Percentiles rank a stretch among this genome's conserved stretches.
Evolutionary conservation across 2,113 vertebrate genomes (phyloP).

Genomic region (Oncorhynchus tshawytscha): DNA sequence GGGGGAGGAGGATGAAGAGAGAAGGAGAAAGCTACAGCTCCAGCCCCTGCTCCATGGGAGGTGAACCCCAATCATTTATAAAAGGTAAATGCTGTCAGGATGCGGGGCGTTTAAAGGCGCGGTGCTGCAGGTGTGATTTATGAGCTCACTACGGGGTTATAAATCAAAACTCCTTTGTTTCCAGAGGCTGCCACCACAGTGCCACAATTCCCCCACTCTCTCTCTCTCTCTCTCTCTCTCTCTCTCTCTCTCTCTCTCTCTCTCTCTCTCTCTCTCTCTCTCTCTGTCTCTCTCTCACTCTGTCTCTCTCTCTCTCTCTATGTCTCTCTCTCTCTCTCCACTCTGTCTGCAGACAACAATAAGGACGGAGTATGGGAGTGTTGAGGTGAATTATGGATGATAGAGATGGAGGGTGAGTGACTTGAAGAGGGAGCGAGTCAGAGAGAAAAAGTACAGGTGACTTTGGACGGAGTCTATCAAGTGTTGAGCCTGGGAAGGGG

Average conservation of each 20-base stretch:
- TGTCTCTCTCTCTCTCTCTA: too few species aligned
- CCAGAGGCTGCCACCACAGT: slow-evolving; percentile 64
- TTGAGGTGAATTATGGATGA: slow-evolving; percentile 23
- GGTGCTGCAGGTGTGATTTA: slow-evolving; percentile 90
- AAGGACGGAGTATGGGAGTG: slow-evolving; percentile 18
- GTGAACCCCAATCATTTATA: slow-evolving; percentile 93
- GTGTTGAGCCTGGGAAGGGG: too few species aligned
- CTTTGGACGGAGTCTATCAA: too few species aligned
- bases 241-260: too few species aligned
- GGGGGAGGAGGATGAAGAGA: slow-evolving; percentile 2
- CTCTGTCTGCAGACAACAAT: slow-evolving; percentile 14
- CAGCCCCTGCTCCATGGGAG: slow-evolving; percentile 77
- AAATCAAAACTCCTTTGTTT: slow-evolving; percentile 89
- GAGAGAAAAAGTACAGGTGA: too few species aligned
- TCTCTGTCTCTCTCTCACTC: too few species aligned
- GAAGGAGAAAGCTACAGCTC: slow-evolving; percentile 32
- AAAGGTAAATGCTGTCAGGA: slow-evolving; percentile 92
- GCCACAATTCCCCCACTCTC: not conserved
- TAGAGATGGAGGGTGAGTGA: slow-evolving; percentile 5
- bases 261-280: too few species aligned
- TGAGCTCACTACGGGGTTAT: slow-evolving; percentile 83
- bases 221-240: too few species aligned
- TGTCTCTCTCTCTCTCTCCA: too few species aligned
- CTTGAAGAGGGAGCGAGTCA: too few species aligned
- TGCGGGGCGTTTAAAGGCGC: slow-evolving; percentile 78